Evolutionary conservation across 1,140 invertebrate genomes (phyloP), one percentile per base, ranked within the genome.

Genomic region (Drosophila rufa): DNA sequence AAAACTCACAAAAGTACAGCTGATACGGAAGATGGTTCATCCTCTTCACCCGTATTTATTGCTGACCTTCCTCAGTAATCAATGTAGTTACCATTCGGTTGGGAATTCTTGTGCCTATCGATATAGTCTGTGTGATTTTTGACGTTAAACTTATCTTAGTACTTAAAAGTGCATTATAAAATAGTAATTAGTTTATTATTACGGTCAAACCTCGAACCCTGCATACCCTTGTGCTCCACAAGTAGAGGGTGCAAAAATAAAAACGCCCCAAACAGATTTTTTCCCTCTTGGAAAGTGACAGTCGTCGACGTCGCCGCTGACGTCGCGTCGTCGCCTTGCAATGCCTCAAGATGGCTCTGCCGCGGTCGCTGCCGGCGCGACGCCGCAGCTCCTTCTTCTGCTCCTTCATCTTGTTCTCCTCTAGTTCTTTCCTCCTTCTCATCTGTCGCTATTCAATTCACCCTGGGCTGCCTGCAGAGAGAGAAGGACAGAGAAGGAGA

Each of bases 191-290:
- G 0, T 11, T 3, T 4, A 36, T 53, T 40, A 40, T 5, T 25
- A 2, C 12, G 53, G 4, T 14, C 36, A 38, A 38, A 38, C 36
- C 12, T 4, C 12, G 36, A 40, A 6, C 36, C 19, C 19, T 40
- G 4, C 19, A 56, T 42, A 56, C 36, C 19, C 14, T 2, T n/a
- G 14, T 11, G 4, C 9, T 40, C 36, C 25, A 40, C 14, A n/a
- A 56, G 36, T n/a, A 56, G 36, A 40, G 36, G 53, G 36, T 40
- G 40, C 14, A 56, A 56, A 48, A 27, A 75, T 57, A 48, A 76
- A 77, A 89, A 75, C 80, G 80, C 80, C 79, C 85, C 85, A 81
- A 87, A 90, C 81, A 79, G 81, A 90, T 89, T 89, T 84, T 74
- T 62, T 70, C 36, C 66, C 56, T 79, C 84, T 89, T 89, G 84